phyloP scores from a whole-genome alignment of 37 sponge, comb jelly and placozoan species.

The Mnemiopsis leidyi region DNA sequence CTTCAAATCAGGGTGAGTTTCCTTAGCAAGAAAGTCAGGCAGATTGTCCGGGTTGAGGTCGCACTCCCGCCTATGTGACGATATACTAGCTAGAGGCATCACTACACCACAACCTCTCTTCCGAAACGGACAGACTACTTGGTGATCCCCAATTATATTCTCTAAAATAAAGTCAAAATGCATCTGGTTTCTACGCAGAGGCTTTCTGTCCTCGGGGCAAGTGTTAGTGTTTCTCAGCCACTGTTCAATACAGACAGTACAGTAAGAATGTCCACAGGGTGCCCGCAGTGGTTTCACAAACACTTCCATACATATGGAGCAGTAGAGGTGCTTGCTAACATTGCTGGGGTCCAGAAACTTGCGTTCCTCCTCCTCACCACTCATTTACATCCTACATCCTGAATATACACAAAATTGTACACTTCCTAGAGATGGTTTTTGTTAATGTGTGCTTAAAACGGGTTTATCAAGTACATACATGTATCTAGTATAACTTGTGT shows the following conservation, averaged over 20 bases:
- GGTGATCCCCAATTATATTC: constrained; percentile 44
- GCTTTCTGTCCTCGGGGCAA: constrained; percentile 26
- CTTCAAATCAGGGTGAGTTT: background rate
- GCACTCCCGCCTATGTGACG: background rate
- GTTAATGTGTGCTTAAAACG: too few relatives aligned
- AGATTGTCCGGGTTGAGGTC: constrained; percentile 28
- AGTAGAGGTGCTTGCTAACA: constrained; percentile 48
- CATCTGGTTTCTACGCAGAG: constrained; percentile 25
- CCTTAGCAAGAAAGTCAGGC: constrained; percentile 26
- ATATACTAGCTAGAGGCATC: background rate
- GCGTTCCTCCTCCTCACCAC: constrained; percentile 15
- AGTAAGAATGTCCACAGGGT: constrained; percentile 18
- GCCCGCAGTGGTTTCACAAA: constrained; percentile 43
- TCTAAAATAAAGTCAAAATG: constrained; percentile 42
- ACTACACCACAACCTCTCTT: constrained; percentile 19
- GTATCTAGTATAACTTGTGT: too few relatives aligned
- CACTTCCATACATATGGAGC: constrained; percentile 56
- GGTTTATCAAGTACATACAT: too few relatives aligned
- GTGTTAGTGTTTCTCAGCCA: constrained; percentile 22
- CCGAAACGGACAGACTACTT: background rate
- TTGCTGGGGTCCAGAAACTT: constrained; percentile 4
- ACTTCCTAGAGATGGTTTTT: too few relatives aligned
- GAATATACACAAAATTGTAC: too few relatives aligned
- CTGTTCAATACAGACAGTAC: constrained; percentile 8
- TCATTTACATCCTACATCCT: too few relatives aligned